A percentile compares a stretch with the other conserved stretches of the same genome.
Evolutionary conservation across 2,888 invertebrate genomes (phyloP).

Genomic region (Alsophila aescularia): DNA sequence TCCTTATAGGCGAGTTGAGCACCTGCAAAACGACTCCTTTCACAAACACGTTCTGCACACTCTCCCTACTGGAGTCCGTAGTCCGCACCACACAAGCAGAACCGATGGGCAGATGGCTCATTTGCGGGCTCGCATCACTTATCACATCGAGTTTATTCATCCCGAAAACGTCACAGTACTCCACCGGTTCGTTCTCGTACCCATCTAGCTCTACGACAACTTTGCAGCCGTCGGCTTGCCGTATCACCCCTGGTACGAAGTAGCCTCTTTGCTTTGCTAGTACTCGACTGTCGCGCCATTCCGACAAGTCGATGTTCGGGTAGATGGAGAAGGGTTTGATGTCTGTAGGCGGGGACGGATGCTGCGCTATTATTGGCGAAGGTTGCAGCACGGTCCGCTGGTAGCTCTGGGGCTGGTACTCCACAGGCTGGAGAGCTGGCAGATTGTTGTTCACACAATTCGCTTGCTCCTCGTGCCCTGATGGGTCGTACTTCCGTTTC

Average conservation of each 20-base stretch:
- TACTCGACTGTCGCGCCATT: constrained; percentile 97
- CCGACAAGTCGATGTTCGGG: constrained; percentile 92
- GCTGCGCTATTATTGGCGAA: constrained; percentile 66
- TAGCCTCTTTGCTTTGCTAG: constrained; percentile 93
- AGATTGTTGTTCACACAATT: constrained; percentile 73
- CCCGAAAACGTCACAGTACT: constrained; percentile 91
- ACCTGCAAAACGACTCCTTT: constrained; percentile 90
- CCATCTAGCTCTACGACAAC: constrained; percentile 93
- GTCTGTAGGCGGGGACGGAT: constrained; percentile 84
- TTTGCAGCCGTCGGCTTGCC: constrained; percentile 87
- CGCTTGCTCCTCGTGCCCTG: constrained; percentile 88
- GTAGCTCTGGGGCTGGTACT: constrained; percentile 60
- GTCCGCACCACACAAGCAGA: constrained; percentile 92
- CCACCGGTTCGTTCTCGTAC: constrained; percentile 87
- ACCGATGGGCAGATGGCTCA: constrained; percentile 91
- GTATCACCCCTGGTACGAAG: constrained; percentile 95
- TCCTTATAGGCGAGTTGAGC: constrained; percentile 75
- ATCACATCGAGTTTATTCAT: constrained; percentile 94
- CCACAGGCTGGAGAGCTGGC: constrained; percentile 53
- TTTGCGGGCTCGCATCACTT: constrained; percentile 95
- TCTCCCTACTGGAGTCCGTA: constrained; percentile 82
- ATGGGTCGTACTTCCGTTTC: constrained; percentile 94
- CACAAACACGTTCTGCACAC: constrained; percentile 90
- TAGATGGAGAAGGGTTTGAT: constrained; percentile 78
- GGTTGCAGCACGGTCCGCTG: constrained; percentile 66